A percentile compares a stretch with the other conserved stretches of the same genome.
Evolutionary conservation across 2,113 vertebrate species (phyloP).

Genomic region (Lipotes vexillifer): DNA sequence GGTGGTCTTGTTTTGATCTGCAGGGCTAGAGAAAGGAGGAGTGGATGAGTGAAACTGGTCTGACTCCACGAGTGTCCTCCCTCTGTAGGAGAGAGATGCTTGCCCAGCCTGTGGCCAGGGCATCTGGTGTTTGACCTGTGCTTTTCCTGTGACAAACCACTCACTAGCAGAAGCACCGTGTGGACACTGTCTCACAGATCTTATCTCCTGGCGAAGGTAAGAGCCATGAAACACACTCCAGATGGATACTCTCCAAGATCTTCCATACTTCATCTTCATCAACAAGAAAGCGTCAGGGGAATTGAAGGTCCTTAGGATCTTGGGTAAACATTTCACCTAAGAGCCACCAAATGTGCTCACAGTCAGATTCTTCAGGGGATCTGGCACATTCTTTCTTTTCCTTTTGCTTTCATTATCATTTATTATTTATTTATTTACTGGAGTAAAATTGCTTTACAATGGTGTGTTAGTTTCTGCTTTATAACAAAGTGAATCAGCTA

Average conservation of each 20-base stretch:
- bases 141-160: not conserved
- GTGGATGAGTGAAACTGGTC: not conserved
- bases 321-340: not conserved
- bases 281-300: not conserved
- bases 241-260: not conserved
- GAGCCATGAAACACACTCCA: not conserved
- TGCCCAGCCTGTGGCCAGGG: not conserved
- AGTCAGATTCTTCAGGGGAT: not conserved
- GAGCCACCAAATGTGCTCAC: not conserved
- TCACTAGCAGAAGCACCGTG: not conserved
- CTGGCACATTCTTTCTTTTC: no score
- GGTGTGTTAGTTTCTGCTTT: no score
- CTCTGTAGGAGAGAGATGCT: not conserved
- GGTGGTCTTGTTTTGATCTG: no score
- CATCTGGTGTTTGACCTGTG: not conserved
- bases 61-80: not conserved
- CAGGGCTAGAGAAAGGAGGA: not conserved
- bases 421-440: no score
- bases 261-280: not conserved
- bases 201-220: not conserved
- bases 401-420: no score
- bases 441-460: no score
- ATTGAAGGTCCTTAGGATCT: not conserved
- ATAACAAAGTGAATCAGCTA: no score
- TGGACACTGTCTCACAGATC: not conserved